Base-by-base conservation (phyloP, 2,888 invertebrate species). In the Campoletis raptor region DNA sequence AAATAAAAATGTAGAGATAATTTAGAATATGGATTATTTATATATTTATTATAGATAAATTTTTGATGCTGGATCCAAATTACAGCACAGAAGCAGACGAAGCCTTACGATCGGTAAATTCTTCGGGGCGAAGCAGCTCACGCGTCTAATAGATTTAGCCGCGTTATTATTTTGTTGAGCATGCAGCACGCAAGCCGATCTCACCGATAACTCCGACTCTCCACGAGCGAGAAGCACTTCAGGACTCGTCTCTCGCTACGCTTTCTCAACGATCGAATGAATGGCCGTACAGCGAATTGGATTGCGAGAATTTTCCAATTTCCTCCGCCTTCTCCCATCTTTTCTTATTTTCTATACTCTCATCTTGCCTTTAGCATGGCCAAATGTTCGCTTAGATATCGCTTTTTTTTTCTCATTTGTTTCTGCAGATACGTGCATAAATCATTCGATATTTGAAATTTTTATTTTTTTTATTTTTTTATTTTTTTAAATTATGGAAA, bases 61-160 rank as follows among this genome's bases (percentile, higher is more conserved):
- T 37, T 6, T 30, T 7, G 61, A 6, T 61, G 30, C 15, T 30
- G 61, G 30, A 61, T 61, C 30, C 30, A 36, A 45, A 70, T 7
- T 36, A 64, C 30, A 54, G 61, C 24, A 74, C 42, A 45, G 42
- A 45, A 64, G 64, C 45, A 54, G 30, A 48, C 66, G 73, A 73
- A 64, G 74, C 36, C 74, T 85, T 48, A 42, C 78, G 81, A 88
- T 88, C 85, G 85, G 87, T 88, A 88, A 88, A 88, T 73, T 80
- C 80, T 76, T 45, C 64, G 74, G 74, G 45, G 73, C 81, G 74
- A 81, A 73, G 69, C 82, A 78, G 72, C 90, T 91, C 90, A 89
- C 90, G 90, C 88, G 90, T 90, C 90, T 91, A 91, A 92, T 92
- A 92, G 91, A 92, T 92, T 92, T 92, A 90, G 90, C 90, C 90